These are phyloP conservation scores for Lithophane ornitopus DNA, from an alignment of 2,888 invertebrate species.

Conservation along the genomic window DNA sequence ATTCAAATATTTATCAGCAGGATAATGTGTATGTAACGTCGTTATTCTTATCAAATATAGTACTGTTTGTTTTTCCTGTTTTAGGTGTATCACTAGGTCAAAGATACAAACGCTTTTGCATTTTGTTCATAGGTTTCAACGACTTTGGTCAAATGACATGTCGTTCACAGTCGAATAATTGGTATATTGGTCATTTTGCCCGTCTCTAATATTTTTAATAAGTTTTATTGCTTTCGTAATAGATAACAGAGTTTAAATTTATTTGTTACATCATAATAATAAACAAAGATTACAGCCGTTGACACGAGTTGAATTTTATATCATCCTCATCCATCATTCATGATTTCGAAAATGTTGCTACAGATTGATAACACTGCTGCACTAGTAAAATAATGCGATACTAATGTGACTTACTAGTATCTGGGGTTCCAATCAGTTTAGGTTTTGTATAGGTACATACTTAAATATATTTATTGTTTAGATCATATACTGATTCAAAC, in stretches of 20 bases:
- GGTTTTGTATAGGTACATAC: background rate
- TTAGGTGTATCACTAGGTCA: slow-evolving; percentile 31
- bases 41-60: slow-evolving; percentile 29
- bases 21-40: slow-evolving; percentile 15
- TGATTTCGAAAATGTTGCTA: background rate
- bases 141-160: background rate
- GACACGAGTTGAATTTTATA: background rate
- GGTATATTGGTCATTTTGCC: background rate
- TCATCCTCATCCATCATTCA: background rate
- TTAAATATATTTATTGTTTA: background rate
- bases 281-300: background rate
- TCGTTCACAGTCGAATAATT: background rate
- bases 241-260: background rate
- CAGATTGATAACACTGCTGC: background rate
- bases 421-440: background rate
- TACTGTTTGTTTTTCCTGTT: slow-evolving; percentile 37
- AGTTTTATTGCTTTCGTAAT: background rate
- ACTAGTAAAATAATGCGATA: background rate
- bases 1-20: slow-evolving; percentile 18
- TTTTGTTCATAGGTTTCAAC: background rate
- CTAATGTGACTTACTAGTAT: background rate
- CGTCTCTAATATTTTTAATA: slow-evolving; percentile 5
- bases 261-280: slow-evolving; percentile 5
- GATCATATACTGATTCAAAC: background rate
- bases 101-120: slow-evolving; percentile 14